phyloP scores from a whole-genome alignment of 1,140 invertebrate genomes.

The Drosophila ercepeae region DNA sequence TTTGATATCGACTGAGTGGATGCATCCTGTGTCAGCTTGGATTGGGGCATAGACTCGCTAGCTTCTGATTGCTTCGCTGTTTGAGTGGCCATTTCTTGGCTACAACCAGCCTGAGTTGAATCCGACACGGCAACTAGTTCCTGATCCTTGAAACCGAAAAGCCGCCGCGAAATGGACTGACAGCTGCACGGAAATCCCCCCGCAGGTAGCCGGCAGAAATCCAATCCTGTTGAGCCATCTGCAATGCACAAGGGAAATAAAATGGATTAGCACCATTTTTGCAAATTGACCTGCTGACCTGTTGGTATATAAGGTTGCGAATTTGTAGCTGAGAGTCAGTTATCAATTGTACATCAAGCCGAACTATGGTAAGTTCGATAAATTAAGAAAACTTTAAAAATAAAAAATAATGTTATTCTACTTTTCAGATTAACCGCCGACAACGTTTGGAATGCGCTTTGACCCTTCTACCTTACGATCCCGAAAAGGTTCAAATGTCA shows the following conservation, averaged over 20 bases:
- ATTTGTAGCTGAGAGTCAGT: constrained; percentile 34
- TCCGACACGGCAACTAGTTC: neutral
- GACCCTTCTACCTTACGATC: constrained; percentile 54
- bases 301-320: constrained; percentile 39
- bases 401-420: neutral
- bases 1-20: neutral
- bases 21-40: neutral
- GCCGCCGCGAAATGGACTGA: neutral
- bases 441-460: constrained; percentile 61
- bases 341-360: constrained; percentile 35
- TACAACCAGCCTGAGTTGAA: neutral
- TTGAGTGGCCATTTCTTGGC: neutral
- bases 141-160: neutral
- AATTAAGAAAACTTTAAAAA: neutral
- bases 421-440: constrained; percentile 43
- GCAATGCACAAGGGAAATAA: constrained; percentile 14
- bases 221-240: constrained; percentile 29
- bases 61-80: neutral
- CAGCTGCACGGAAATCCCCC: constrained; percentile 16
- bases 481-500: constrained; percentile 31
- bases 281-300: constrained; percentile 20
- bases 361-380: constrained; percentile 50
- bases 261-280: constrained; percentile 2
- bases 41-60: neutral
- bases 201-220: constrained; percentile 44